Percentiles rank a stretch among this genome's conserved stretches.
phyloP scores from a whole-genome alignment of 2,888 invertebrate species.

The Pseudococcus viburni region DNA sequence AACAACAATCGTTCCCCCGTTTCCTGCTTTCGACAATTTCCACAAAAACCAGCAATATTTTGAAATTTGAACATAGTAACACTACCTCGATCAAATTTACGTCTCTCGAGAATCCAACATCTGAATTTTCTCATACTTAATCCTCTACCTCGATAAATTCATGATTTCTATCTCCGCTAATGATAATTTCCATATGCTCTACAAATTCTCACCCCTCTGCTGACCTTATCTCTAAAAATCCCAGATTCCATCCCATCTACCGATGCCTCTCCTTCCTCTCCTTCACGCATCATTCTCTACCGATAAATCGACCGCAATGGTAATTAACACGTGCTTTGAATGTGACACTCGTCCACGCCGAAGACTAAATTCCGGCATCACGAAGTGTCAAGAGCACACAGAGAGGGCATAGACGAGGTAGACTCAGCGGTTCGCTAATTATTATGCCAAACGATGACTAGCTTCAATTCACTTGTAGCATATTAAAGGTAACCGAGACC shows the following conservation, averaged over 20 bases:
- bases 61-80: too few species aligned
- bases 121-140: background rate
- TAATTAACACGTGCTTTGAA: constrained; percentile 47
- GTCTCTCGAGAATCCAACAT: background rate
- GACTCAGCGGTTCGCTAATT: constrained; percentile 54
- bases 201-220: background rate
- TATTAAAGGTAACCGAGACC: constrained; percentile 59
- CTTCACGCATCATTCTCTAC: background rate
- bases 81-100: too few species aligned
- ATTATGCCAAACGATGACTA: constrained; percentile 63
- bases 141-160: background rate
- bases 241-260: background rate
- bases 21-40: too few species aligned
- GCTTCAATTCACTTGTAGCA: constrained; percentile 43
- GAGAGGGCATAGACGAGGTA: background rate
- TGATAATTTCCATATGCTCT: background rate
- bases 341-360: background rate
- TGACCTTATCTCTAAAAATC: background rate
- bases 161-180: too few species aligned
- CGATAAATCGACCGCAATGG: constrained; percentile 31
- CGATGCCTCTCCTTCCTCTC: background rate
- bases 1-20: too few species aligned
- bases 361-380: constrained; percentile 19
- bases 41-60: too few species aligned
- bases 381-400: background rate